phyloP scores from a whole-genome alignment of 2,113 vertebrate species.

The Glareola pratincola region DNA sequence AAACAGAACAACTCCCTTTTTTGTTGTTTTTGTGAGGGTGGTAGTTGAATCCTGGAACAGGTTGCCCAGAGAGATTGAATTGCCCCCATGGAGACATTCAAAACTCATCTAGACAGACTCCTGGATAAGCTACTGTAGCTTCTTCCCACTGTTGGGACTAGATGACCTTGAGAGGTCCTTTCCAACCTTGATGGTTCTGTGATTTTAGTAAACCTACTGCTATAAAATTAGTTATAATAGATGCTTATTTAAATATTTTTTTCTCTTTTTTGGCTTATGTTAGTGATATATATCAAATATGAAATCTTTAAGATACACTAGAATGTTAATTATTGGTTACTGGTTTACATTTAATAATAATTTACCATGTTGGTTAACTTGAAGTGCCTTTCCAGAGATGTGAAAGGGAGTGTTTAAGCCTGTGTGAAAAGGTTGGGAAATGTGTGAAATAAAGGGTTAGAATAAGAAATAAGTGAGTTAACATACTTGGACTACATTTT shows the following conservation, averaged over 20 bases:
- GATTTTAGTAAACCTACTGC: not conserved
- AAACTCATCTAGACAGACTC: not conserved
- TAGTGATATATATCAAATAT: not conserved
- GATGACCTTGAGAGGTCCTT: not conserved
- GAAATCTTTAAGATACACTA: not conserved
- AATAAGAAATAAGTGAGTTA: not conserved
- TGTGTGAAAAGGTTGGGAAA: not conserved
- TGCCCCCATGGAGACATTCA: not conserved
- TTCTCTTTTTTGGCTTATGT: not conserved
- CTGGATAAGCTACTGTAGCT: not conserved
- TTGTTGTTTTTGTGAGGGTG: not conserved
- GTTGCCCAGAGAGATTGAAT: not conserved
- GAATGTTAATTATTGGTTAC: not conserved
- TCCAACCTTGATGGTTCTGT: not conserved
- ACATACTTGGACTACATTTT: not conserved
- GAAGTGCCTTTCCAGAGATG: rapidly evolving
- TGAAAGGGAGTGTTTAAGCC: not conserved
- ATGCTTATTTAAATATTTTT: not conserved
- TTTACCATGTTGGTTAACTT: not conserved
- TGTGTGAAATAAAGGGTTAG: not conserved
- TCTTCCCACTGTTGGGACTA: not conserved
- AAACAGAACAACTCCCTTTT: not conserved
- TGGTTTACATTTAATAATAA: not conserved
- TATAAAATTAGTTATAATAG: not conserved
- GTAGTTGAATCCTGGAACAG: not conserved